Evolutionary conservation across 2,797 vertebrate species (phyloP).

Genomic region (Adrianichthys oophorus): DNA sequence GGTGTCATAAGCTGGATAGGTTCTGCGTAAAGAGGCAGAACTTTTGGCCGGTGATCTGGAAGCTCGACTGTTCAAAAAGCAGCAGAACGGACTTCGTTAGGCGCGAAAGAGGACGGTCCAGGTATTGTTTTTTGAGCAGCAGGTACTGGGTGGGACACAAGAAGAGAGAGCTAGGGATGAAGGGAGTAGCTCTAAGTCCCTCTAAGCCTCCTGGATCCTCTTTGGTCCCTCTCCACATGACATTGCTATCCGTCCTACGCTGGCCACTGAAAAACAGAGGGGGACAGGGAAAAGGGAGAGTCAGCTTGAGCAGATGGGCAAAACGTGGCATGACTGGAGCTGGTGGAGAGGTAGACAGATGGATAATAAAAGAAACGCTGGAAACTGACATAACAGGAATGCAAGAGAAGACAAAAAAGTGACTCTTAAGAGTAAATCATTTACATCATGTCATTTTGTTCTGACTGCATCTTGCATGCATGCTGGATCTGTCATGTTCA

Average conservation of each 20-base stretch:
- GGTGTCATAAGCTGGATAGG: constrained; percentile 14
- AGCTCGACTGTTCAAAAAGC: constrained; percentile 2
- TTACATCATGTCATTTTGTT: constrained; percentile 35
- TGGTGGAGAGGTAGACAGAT: constrained; percentile 55
- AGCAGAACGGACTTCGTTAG: neutral
- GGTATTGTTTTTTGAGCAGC: constrained; percentile 37
- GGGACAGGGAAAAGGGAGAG: constrained; percentile 36
- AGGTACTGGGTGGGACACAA: constrained; percentile 23
- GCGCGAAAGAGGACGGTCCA: constrained; percentile 8
- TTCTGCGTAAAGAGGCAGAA: constrained; percentile 4
- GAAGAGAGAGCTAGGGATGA: constrained; percentile 30
- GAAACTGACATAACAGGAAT: constrained; percentile 29
- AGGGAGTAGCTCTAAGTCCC: constrained; percentile 68
- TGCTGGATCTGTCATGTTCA: constrained; percentile 40
- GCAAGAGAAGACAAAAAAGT: constrained; percentile 29
- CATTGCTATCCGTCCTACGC: constrained; percentile 65
- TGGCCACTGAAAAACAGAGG: constrained; percentile 42
- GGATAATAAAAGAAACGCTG: constrained; percentile 54
- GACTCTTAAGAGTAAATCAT: constrained; percentile 28
- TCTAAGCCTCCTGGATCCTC: constrained; percentile 78
- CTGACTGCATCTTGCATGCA: constrained; percentile 51
- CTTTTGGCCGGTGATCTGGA: constrained; percentile 7
- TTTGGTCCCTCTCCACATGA: constrained; percentile 75
- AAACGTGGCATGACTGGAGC: constrained; percentile 51
- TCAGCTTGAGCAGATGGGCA: constrained; percentile 31